phyloP scores from a whole-genome alignment of 2,888 invertebrate genomes.

The Microctonus hyperodae region DNA sequence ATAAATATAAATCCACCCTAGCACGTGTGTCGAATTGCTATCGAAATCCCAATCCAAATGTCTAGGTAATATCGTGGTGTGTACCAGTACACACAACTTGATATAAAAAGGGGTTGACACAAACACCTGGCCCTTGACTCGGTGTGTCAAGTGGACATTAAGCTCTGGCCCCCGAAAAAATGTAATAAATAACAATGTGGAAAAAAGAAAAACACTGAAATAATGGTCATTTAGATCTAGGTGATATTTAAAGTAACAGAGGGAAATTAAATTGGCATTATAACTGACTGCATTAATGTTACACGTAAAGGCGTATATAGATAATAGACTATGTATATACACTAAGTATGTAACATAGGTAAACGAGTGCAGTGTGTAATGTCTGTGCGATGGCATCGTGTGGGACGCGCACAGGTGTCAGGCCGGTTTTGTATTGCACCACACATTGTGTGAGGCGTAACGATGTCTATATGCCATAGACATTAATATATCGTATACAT shows the following conservation, averaged over 20 bases:
- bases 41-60: constrained; percentile 15
- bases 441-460: constrained; percentile 36
- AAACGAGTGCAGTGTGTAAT: background rate
- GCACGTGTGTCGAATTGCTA: constrained; percentile 19
- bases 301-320: constrained; percentile 17
- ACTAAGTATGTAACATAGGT: too few species aligned
- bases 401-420: constrained; percentile 57
- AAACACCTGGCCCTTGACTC: constrained; percentile 38
- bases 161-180: constrained; percentile 43
- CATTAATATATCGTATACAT: constrained; percentile 18
- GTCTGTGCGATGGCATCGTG: constrained; percentile 41
- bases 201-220: constrained; percentile 1
- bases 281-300: constrained; percentile 45
- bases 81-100: background rate
- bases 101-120: constrained; percentile 1
- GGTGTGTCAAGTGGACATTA: constrained; percentile 58
- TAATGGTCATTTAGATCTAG: constrained; percentile 40
- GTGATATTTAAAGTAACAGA: constrained; percentile 33
- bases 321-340: background rate
- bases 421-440: constrained; percentile 39
- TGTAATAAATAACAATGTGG: constrained; percentile 37
- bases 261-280: constrained; percentile 59
- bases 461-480: constrained; percentile 18
- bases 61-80: background rate
- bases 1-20: constrained; percentile 17